Conservation (phyloP, 2,113 vertebrate genomes). For the Hippocampus comes region DNA sequence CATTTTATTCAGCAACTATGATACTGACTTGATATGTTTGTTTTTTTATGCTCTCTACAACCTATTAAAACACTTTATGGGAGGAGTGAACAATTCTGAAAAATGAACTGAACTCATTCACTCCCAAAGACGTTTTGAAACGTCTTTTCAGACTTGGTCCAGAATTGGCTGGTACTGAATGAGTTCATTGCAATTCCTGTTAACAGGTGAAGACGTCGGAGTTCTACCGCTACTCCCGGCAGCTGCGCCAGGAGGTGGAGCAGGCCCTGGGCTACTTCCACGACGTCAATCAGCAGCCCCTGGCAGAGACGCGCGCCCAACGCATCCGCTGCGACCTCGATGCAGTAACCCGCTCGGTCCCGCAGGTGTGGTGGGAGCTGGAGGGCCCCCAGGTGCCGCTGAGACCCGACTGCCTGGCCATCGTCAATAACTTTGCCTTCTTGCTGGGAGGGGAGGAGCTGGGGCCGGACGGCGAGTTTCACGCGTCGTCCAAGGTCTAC, state of each 20-base stretch:
- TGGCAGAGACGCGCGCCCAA: constrained; percentile 91
- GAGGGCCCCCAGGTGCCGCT: constrained; percentile 96
- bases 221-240: constrained; percentile 96
- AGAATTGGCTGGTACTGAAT: too few species aligned
- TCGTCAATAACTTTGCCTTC: constrained; percentile 97
- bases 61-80: too few species aligned
- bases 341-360: constrained; percentile 4
- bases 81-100: too few species aligned
- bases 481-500: constrained; percentile 97
- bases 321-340: constrained; percentile 78
- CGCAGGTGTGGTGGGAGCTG: constrained; percentile 96
- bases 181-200: background rate
- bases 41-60: too few species aligned
- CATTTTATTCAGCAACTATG: too few species aligned
- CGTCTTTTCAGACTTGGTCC: too few species aligned
- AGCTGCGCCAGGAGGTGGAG: constrained; percentile 93
- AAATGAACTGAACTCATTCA: too few species aligned
- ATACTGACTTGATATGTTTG: too few species aligned
- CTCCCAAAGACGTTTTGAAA: too few species aligned
- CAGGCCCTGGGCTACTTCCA: constrained; percentile 96
- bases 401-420: constrained; percentile 93
- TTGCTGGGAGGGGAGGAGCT: constrained; percentile 95
- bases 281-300: constrained; percentile 90
- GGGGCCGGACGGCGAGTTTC: constrained; percentile 95
- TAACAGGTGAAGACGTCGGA: constrained; percentile 96